phyloP scores from a whole-genome alignment of 2,113 vertebrate genomes.

The Bufo bufo region DNA sequence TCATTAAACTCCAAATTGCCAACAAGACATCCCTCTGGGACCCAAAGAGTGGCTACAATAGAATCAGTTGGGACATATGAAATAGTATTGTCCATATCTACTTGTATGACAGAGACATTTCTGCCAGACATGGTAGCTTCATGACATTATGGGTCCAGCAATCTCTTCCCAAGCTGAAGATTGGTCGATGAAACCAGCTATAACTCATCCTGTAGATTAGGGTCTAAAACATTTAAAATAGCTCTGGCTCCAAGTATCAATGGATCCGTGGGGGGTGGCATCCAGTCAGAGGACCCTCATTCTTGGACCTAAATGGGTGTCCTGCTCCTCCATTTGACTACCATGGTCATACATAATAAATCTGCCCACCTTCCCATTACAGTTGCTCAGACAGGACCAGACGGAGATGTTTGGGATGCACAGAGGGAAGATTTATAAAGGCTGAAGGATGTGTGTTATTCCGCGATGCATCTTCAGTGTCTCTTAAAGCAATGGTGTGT shows the following conservation, averaged over 20 bases:
- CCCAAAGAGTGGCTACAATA: neutral
- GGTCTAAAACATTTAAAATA: neutral
- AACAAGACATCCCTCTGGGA: neutral
- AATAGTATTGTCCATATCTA: neutral
- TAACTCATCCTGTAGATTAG: neutral
- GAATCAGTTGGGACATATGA: neutral
- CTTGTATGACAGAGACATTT: neutral
- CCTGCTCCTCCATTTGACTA: neutral
- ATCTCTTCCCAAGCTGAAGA: too few species aligned
- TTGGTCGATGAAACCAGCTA: neutral
- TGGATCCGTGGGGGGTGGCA: neutral
- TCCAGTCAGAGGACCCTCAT: neutral
- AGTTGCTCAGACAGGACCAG: neutral
- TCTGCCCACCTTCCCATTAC: neutral
- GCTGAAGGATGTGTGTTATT: constrained; percentile 44
- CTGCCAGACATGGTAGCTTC: too few species aligned
- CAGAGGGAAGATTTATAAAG: constrained; percentile 27
- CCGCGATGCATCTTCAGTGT: constrained; percentile 42
- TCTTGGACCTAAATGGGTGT: neutral
- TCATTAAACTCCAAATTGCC: neutral
- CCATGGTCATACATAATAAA: neutral
- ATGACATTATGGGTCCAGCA: neutral
- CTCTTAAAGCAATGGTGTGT: constrained; percentile 43
- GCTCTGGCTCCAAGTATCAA: neutral
- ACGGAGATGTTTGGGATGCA: neutral